Conservation (phyloP, 23 tunicate genomes). For the Trididemnum clinides region DNA sequence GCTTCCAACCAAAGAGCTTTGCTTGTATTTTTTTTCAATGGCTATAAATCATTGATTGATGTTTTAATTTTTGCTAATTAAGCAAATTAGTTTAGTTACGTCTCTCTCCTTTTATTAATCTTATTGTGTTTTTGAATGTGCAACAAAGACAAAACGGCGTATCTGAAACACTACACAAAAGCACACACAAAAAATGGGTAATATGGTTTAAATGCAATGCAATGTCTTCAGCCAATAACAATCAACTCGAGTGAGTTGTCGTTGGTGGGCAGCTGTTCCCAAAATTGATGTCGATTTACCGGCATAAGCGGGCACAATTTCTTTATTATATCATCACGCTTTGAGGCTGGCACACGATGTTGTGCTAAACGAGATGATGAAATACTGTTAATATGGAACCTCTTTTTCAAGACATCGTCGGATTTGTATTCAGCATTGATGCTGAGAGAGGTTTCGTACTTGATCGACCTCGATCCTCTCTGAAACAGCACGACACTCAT, state of each 20-base stretch:
- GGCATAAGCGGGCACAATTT: too few relatives aligned
- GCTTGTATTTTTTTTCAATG: too few relatives aligned
- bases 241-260: not conserved
- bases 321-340: not conserved
- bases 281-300: not conserved
- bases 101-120: not conserved
- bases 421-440: not conserved
- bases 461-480: not conserved
- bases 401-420: not conserved
- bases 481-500: not conserved
- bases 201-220: not conserved
- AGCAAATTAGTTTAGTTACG: not conserved
- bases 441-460: not conserved
- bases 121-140: not conserved
- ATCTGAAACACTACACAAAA: not conserved
- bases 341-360: not conserved
- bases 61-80: not conserved
- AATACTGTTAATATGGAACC: not conserved
- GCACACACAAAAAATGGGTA: not conserved
- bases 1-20: not conserved
- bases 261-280: not conserved
- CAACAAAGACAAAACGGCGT: not conserved
- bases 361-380: not conserved
- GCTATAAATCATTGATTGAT: too few relatives aligned
- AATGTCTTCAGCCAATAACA: not conserved